Conservation (phyloP, 2,888 invertebrate genomes). For the Agapetus fuscipes region DNA sequence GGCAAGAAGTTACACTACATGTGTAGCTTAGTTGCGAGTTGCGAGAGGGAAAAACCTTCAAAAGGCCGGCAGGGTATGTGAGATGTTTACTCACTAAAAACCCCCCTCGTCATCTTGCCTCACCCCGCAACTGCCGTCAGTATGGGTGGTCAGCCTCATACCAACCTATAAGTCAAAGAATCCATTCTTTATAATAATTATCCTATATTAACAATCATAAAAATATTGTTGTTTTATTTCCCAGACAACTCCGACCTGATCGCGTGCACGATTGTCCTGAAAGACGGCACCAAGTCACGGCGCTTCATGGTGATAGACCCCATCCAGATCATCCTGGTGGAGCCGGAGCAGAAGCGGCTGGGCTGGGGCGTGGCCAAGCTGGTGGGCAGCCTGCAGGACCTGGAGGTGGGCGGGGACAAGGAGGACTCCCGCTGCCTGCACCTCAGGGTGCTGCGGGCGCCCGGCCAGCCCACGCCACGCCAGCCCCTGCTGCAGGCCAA, state of each 20-base stretch:
- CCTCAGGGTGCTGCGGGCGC: conserved; percentile 82
- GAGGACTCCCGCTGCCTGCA: conserved; percentile 94
- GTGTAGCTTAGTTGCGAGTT: too few relatives aligned
- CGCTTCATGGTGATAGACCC: conserved; percentile 95
- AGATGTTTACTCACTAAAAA: too few relatives aligned
- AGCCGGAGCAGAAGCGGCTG: conserved; percentile 87
- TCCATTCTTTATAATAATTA: neutral
- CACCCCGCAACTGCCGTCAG: too few relatives aligned
- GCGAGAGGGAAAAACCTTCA: too few relatives aligned
- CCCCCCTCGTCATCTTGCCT: too few relatives aligned
- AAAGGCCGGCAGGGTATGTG: too few relatives aligned
- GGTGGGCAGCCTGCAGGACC: conserved; percentile 91
- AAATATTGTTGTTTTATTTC: conserved; percentile 29
- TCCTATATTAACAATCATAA: too few relatives aligned
- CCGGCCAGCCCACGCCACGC: conserved; percentile 44
- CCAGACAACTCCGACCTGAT: conserved; percentile 96
- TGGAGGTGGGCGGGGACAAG: conserved; percentile 92
- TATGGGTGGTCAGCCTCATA: neutral
- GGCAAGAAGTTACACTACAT: too few relatives aligned
- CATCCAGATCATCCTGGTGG: conserved; percentile 91
- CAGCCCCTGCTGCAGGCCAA: conserved; percentile 79
- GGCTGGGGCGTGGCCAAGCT: conserved; percentile 98
- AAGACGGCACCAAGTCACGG: conserved; percentile 81
- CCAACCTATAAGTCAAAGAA: neutral
- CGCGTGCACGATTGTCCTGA: conserved; percentile 87